Evolutionary conservation across 53 echinoderm and acorn worm genomes (phyloP).

Genomic region (Crossaster papposus): DNA sequence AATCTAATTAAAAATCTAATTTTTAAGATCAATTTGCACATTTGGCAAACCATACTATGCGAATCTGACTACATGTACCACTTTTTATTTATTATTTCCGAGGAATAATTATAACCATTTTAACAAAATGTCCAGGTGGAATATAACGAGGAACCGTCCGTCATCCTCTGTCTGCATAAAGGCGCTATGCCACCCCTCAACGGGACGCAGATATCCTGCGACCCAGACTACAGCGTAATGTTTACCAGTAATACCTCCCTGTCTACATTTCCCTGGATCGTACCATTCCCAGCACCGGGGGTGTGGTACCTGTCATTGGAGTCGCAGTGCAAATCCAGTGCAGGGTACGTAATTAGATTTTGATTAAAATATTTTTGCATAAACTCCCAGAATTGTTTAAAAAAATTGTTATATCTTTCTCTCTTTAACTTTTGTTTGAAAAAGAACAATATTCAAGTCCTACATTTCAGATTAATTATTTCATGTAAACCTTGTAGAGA

Average conservation of each 20-base stretch:
- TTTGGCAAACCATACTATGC: no score
- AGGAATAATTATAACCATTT: no score
- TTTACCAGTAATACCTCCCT: slow-evolving; percentile 23
- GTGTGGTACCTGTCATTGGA: slow-evolving; percentile 78
- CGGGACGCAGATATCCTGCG: slow-evolving; percentile 51
- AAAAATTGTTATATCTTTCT: no score
- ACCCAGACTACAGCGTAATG: slow-evolving; percentile 37
- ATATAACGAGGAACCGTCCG: slow-evolving; percentile 3
- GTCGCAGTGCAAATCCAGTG: slow-evolving; percentile 54
- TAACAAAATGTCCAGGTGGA: not conserved
- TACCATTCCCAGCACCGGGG: slow-evolving; percentile 87
- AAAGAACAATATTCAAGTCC: no score
- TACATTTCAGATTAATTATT: no score
- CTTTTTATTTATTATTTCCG: no score
- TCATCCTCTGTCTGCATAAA: slow-evolving; percentile 53
- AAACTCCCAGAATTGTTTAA: no score
- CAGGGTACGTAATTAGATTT: slow-evolving; percentile 41
- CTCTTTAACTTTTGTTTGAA: no score
- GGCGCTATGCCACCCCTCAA: slow-evolving; percentile 59
- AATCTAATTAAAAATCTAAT: no score
- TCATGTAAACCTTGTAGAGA: no score
- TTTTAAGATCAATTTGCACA: not conserved
- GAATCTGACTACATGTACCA: no score
- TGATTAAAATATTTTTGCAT: no score
- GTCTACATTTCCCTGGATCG: slow-evolving; percentile 52